These are phyloP conservation scores for Drosophila chauvacae DNA, from an alignment of 1,140 invertebrate genomes.

Conservation along the genomic window DNA sequence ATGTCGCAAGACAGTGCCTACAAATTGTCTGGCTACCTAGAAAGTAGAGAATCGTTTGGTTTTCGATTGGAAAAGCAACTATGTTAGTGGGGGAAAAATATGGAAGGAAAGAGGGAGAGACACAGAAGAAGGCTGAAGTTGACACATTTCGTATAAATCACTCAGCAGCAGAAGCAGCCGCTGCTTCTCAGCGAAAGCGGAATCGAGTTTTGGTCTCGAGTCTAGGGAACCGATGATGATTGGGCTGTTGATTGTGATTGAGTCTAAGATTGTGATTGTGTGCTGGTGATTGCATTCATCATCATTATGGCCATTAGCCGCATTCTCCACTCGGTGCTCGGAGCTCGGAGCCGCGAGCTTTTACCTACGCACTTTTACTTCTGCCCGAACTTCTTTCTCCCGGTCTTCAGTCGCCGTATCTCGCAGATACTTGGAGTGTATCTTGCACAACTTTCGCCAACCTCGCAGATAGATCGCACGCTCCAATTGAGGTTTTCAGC, in stretches of 20 bases:
- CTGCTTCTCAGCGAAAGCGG: slow-evolving; percentile 51
- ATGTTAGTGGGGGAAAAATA: slow-evolving; percentile 21
- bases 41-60: slow-evolving; percentile 47
- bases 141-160: slow-evolving; percentile 75
- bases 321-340: slow-evolving; percentile 38
- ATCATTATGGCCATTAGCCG: slow-evolving; percentile 70
- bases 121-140: slow-evolving; percentile 17
- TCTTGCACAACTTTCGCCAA: slow-evolving; percentile 66
- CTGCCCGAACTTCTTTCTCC: slow-evolving; percentile 15
- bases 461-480: slow-evolving; percentile 63
- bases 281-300: slow-evolving; percentile 76
- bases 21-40: slow-evolving; percentile 46
- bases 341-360: slow-evolving; percentile 39
- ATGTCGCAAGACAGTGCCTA: slow-evolving; percentile 51
- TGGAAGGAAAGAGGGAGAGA: slow-evolving; percentile 15
- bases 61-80: slow-evolving; percentile 63
- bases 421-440: slow-evolving; percentile 17
- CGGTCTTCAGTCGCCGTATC: neutral
- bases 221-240: slow-evolving; percentile 50
- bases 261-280: slow-evolving; percentile 61
- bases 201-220: slow-evolving; percentile 22
- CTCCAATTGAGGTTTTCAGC: slow-evolving; percentile 66
- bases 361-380: slow-evolving; percentile 80
- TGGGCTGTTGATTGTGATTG: slow-evolving; percentile 54
- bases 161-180: slow-evolving; percentile 31